Base-by-base conservation (phyloP, 1,140 invertebrate species). In the Anthonomus grandis region DNA sequence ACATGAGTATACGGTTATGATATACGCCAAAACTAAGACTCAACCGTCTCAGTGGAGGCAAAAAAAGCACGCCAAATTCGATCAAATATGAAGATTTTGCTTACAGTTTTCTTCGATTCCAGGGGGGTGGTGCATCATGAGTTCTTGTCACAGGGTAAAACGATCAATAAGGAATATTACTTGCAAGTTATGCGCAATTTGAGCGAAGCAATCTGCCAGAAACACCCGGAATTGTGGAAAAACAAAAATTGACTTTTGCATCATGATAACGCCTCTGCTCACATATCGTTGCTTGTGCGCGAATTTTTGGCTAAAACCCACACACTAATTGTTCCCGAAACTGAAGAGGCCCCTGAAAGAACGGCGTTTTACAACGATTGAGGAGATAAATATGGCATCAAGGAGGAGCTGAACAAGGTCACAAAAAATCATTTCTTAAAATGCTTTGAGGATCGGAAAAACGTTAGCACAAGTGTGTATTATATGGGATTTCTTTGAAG, bases 21-120 rank as follows among this genome's bases (percentile, higher is more conserved):
- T n/a, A n/a, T n/a, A 44, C 37, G 37, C 18, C 37, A 15, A 39
- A 39, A 39, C 37, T 15, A 39, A 39, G 13, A 17, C 37, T 15
- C 37, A 39, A 39, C 18, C 13, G 13, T 39, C 37, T 15, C 6
- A 8, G 13, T 10, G 6, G 37, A 8, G 37, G 6, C 37, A 10
- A 39, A n/a, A n/a, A n/a, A n/a, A n/a, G n/a, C n/a, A n/a, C n/a
- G n/a, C n/a, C 37, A 39, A 39, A 17, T 39, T 39, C 37, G 37
- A 15, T 39, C 37, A 39, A 39, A 39, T 39, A 15, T 39, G 37
- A 39, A 39, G 37, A 17, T 39, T 39, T 39, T 39, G 37, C 37
- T 39, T 39, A 39, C 37, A 13, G 5, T 4, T 6, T 39, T 17
- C 6, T 15, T n/a, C n/a, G n/a, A n/a, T n/a, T n/a, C n/a, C n/a